Evolutionary conservation across 1,140 invertebrate species (phyloP).

Genomic region (Nixonia krombeini): DNA sequence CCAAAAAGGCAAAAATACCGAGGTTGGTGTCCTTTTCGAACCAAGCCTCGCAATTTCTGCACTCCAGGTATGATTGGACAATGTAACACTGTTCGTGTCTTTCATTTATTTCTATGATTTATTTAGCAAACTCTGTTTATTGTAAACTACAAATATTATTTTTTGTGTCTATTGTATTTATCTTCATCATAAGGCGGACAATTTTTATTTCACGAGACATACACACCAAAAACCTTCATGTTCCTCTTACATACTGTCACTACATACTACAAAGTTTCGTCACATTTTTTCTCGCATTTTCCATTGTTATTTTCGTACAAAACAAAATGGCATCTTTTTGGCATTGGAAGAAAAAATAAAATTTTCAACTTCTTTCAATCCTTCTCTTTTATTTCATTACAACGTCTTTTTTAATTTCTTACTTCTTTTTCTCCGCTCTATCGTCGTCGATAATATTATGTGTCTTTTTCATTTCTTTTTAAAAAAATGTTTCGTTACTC

Average conservation of each 20-base stretch:
- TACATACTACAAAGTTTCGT: conserved; percentile 39
- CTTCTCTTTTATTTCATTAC: conserved; percentile 43
- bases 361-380: conserved; percentile 43
- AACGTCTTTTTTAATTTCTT: conserved; percentile 36
- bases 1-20: conserved; percentile 36
- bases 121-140: conserved; percentile 54
- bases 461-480: conserved; percentile 25
- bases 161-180: conserved; percentile 58
- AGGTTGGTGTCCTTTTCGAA: conserved; percentile 2
- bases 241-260: conserved; percentile 57
- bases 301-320: conserved; percentile 60
- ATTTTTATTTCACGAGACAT: conserved; percentile 61
- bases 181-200: conserved; percentile 68
- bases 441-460: conserved; percentile 20
- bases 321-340: conserved; percentile 70
- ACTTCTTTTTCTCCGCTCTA: too few relatives aligned
- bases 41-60: conserved; percentile 30
- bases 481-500: conserved; percentile 44
- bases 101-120: conserved; percentile 51
- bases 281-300: conserved; percentile 57
- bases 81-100: conserved; percentile 53
- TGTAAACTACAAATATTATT: conserved; percentile 61
- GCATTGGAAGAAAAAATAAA: conserved; percentile 71
- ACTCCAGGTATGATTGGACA: conserved; percentile 49
- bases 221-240: conserved; percentile 55